Evolutionary conservation across 2,888 invertebrate species (phyloP), one percentile per base, ranked within the genome.

Genomic region (Heteromurus nitidus): DNA sequence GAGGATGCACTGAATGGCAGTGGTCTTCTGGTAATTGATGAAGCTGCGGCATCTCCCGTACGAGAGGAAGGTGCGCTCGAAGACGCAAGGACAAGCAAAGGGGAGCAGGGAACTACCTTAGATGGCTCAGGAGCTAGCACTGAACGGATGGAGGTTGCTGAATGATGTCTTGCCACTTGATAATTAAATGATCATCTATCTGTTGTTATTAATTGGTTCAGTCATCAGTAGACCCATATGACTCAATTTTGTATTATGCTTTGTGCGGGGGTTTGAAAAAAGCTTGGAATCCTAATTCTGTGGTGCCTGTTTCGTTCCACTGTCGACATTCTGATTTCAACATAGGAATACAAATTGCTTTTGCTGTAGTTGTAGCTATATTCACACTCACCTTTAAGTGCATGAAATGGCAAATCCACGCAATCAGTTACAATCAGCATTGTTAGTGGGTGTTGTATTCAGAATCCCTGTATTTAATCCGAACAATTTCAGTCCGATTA

Each of bases 131-230:
- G 20, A 58, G 53, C 16, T n/a, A 58, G 13, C 5, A 50, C 20
- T 26, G 72, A 42, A 62, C 31, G 44, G 67, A 70, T 67, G 83
- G 83, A 83, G 83, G 83, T 83, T 81, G 81, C 83, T 74, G 83
- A 80, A 70, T 68, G 82, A 82, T 75, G 81, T 81, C 75, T 75
- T 81, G 73, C 80, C 80, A 74, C 50, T 73, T 80, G 74, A 53
- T 80, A 62, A 68, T 69, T 62, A 75, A 72, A 80, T 80, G 80
- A 80, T 47, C 73, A 81, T 75, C 75, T 74, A 31, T 60, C 64
- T 80, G 47, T 68, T 60, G 50, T 7, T 70, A 72, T 72, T 68
- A 42, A 68, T 76, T 68, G 68, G 68, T 76, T 76, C 67, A 75
- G n/a, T n/a, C n/a, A n/a, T n/a, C n/a, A n/a, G 76, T 69, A 76